Conservation (phyloP, 2,888 invertebrate species). For the Thymelicus sylvestris region DNA sequence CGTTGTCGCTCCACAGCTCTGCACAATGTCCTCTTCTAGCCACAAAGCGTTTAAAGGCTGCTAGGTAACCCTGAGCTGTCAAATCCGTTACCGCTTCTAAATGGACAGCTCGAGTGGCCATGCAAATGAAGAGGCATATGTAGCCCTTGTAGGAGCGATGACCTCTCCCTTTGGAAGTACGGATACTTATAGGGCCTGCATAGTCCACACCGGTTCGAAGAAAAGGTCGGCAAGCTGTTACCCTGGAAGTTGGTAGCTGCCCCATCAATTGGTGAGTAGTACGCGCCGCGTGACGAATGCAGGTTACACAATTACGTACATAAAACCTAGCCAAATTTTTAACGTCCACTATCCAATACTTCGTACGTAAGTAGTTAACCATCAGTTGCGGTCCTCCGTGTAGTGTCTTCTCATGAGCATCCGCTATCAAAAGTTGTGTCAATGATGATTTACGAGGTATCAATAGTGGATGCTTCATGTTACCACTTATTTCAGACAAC, state of each 20-base stretch:
- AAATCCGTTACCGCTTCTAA: conserved; percentile 39
- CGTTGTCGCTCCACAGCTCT: conserved; percentile 44
- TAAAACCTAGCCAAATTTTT: conserved; percentile 4
- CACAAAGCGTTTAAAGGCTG: conserved; percentile 43
- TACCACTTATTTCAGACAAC: conserved; percentile 32
- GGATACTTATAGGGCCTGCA: conserved; percentile 39
- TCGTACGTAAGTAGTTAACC: conserved; percentile 26
- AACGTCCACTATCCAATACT: conserved; percentile 16
- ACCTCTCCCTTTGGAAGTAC: conserved; percentile 34
- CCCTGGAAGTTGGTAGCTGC: conserved; percentile 35
- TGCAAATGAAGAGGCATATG: conserved; percentile 22
- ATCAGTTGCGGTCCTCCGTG: conserved; percentile 42
- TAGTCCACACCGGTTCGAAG: conserved; percentile 36
- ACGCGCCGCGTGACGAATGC: conserved; percentile 12
- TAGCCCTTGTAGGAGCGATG: conserved; percentile 20
- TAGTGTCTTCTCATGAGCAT: conserved; percentile 41
- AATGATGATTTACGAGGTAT: conserved; percentile 41
- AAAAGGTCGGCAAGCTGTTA: conserved; percentile 33
- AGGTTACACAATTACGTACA: conserved; percentile 15
- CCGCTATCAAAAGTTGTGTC: conserved; percentile 41
- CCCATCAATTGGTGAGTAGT: conserved; percentile 43
- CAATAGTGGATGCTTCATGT: conserved; percentile 43
- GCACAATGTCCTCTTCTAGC: conserved; percentile 44
- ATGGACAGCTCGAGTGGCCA: conserved; percentile 40
- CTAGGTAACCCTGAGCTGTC: conserved; percentile 40